A percentile compares a stretch with the other conserved stretches of the same genome.
phyloP scores from a whole-genome alignment of 2,888 invertebrate genomes.

The Dilophus febrilis region DNA sequence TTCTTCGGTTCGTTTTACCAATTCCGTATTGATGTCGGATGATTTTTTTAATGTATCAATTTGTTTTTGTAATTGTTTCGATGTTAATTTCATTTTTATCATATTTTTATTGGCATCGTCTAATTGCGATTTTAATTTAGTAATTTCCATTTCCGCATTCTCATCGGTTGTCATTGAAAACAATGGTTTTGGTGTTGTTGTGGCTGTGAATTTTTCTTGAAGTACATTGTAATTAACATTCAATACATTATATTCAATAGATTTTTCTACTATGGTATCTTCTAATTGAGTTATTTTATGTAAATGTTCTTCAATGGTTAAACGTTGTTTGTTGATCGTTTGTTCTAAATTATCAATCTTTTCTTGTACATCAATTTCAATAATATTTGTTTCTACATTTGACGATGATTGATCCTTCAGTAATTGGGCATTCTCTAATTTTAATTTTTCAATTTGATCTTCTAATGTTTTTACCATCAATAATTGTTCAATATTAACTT shows the following conservation, averaged over 20 bases:
- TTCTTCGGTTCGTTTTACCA: conserved; percentile 44
- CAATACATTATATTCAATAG: conserved; percentile 33
- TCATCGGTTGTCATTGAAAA: conserved; percentile 18
- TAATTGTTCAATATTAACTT: conserved; percentile 19
- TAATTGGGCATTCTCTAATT: conserved; percentile 35
- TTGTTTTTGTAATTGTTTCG: conserved; percentile 61
- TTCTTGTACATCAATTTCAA: conserved; percentile 13
- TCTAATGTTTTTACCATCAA: conserved; percentile 34
- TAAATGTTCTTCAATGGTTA: conserved; percentile 23
- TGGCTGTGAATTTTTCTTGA: conserved; percentile 23
- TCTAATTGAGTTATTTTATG: conserved; percentile 25
- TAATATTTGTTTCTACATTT: conserved; percentile 10
- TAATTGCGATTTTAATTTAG: conserved; percentile 47
- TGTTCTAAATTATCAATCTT: conserved; percentile 26
- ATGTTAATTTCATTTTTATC: conserved; percentile 56
- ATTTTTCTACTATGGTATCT: conserved; percentile 35
- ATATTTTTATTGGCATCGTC: conserved; percentile 59
- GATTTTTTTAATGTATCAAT: conserved; percentile 47
- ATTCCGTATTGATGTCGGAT: conserved; percentile 48
- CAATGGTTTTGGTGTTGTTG: conserved; percentile 19
- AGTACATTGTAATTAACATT: conserved; percentile 30
- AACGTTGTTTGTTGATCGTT: conserved; percentile 31
- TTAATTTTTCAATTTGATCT: conserved; percentile 35
- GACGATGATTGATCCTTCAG: conserved; percentile 32
- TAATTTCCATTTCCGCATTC: conserved; percentile 22